Evolutionary conservation across 2,888 invertebrate genomes (phyloP), one percentile per base, ranked within the genome.

Genomic region (Incurvaria masculella): DNA sequence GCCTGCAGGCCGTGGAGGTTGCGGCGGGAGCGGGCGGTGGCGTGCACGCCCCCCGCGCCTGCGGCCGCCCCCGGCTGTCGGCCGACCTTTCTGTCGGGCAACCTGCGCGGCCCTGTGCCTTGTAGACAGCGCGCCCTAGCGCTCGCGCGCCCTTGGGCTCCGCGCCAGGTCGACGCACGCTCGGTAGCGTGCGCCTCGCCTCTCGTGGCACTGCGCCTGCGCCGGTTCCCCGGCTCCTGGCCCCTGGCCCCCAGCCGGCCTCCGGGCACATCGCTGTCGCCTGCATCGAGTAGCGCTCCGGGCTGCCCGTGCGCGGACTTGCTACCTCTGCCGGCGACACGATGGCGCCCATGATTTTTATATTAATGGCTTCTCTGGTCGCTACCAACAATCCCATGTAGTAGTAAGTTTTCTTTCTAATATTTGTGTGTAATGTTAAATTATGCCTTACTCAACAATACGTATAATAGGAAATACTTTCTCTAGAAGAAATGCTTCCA

Each of bases 1-100:
- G 33, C 33, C 33, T 33, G 33, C 33, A 33, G 33, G 33, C 33
- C 33, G 33, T 33, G 33, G 33, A 21, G 23, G 16, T 11, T 41
- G 40, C 10, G 14, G 14, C 14, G 14, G 14, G 8, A 10, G 8
- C 14, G 8, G 27, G 14, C 14, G 8, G 14, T 52, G 56, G 54
- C 56, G 54, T 58, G 48, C 45, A 53, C 55, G 51, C 57, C 55
- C 57, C 59, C 57, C 56, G 54, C 33, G 33, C 33, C 33, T 33
- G 33, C 33, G 33, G 52, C 51, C 55, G 53, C 53, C 55, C 49
- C 49, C 50, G 52, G 33, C 10, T 19, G 21, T 14, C 21, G 4
- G 4, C 21, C 23, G 19, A 45, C 26, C 33, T 33, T 33, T 14
- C 33, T 14, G 41, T 18, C 44, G n/a, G 26, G 50, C 50, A 51